Evolutionary conservation across 2,113 vertebrate genomes (phyloP), one percentile per base, ranked within the genome.

Genomic region (Alces alces): DNA sequence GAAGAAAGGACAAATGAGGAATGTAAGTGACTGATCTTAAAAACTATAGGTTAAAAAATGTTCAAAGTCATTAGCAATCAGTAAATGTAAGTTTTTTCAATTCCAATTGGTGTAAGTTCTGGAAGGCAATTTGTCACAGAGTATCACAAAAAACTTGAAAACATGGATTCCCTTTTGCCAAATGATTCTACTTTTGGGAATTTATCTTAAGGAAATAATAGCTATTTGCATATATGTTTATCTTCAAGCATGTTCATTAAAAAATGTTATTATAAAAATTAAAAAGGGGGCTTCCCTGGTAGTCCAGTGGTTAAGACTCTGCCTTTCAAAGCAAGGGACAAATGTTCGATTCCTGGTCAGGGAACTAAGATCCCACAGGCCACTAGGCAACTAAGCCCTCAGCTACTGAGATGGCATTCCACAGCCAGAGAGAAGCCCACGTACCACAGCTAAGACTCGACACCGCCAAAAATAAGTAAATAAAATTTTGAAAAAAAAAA

Each of bases 161-260:
- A 30, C 60, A 5, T 60, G 1, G 33, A 16, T 83, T 83, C 80
- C 28, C 14, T 96, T 95, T 76, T 88, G 50, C 39, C 61, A 57
- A 78, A 47, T 73, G 76, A 73, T 85, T 95, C 52, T 80, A 23
- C 66, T 79, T 93, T 78, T 0, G 19, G 45, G 27, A 39, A 76
- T 86, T 96, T 76, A 57, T 47, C 84, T 92, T 94, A 90, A 58
- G 30, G 91, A 85, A 86, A 43, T 95, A 54, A 76, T 87, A 60
- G 43, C 33, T 47, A 25, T 83, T 16, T 88, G 13, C 0, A 0
- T 36, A 36, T 90, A 16, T 12, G 6, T 79, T 93, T 83, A 87
- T 86, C 70, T 57, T 94, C 17, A 79, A 73, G 85, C 19, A 47
- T 93, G 66, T 52, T 93, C 60, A 93, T 73, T 36, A 83, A 39